Percentiles rank a stretch among this genome's conserved stretches.
phyloP scores from a whole-genome alignment of 2,797 vertebrate genomes.

The Gymnothorax reevesii region DNA sequence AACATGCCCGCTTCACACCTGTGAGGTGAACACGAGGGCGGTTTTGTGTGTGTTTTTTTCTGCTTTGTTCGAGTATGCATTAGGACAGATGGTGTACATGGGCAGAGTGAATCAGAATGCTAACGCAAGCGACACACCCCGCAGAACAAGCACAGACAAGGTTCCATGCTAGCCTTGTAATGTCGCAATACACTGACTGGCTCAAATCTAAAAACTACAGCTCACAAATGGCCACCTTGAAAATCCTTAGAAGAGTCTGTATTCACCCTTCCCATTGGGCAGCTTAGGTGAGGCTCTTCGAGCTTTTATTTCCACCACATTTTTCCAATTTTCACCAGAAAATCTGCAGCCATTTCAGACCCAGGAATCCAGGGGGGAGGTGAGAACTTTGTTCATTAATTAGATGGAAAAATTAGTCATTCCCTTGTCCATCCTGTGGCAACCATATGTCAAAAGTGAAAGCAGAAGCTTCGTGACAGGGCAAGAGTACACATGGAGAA shows the following conservation, averaged over 20 bases:
- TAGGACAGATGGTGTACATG: background rate
- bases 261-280: background rate
- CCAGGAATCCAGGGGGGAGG: background rate
- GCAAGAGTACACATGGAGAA: background rate
- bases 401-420: too few relatives aligned
- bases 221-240: background rate
- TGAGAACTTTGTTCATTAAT: background rate
- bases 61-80: background rate
- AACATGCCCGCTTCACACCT: constrained; percentile 98
- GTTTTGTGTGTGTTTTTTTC: background rate
- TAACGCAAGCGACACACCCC: background rate
- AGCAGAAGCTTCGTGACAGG: background rate
- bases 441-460: background rate
- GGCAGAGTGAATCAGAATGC: background rate
- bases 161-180: background rate
- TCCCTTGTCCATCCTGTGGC: too few relatives aligned
- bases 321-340: background rate
- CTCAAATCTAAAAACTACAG: background rate
- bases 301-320: background rate
- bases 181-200: background rate
- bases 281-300: too few relatives aligned
- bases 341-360: background rate
- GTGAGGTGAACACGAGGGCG: constrained; percentile 10
- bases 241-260: too few relatives aligned
- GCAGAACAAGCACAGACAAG: background rate